Evolutionary conservation across 2,888 invertebrate genomes (phyloP), one percentile per base, ranked within the genome.

Genomic region (Carabus problematicus): DNA sequence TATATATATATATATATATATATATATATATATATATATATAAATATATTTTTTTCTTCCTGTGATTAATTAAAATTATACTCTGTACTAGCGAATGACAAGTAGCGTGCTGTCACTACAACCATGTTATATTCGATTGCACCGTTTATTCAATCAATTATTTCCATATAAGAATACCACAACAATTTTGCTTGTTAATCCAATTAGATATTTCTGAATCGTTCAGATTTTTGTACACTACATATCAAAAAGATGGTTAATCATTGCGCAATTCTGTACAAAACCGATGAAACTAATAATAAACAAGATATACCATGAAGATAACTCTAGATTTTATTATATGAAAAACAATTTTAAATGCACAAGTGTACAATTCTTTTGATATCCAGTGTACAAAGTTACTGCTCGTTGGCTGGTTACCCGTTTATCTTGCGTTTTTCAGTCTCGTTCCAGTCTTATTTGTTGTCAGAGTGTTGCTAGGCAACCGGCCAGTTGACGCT

Each of bases 191-290:
- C 49, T 52, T 14, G 59, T 59, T 59, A 62, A 16, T 49, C 62
- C 62, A 62, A 62, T 62, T 62, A 62, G 29, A 56, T 52, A 52
- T 52, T 52, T 52, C 52, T 52, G 16, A 9, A 14, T 16, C 29
- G 29, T 2, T 29, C 6, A 29, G 29, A 29, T 6, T 29, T 29
- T 9, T 14, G 42, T 45, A 56, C 39, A 61, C 61, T 45, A 8
- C n/a, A 40, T 61, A 61, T 45, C 45, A 61, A 60, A 61, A 61
- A 29, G 19, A 61, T 61, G 40, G 19, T 18, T 16, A 12, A 39
- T 39, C 12, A 42, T 41, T 42, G 3, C n/a, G 2, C 11, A 55
- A 18, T 54, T n/a, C n/a, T n/a, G n/a, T n/a, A n/a, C n/a, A n/a
- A n/a, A n/a, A n/a, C n/a, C n/a, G n/a, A n/a, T n/a, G n/a, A n/a